Conservation (phyloP, 2,797 vertebrate genomes). For the Apogon hyalosoma region DNA sequence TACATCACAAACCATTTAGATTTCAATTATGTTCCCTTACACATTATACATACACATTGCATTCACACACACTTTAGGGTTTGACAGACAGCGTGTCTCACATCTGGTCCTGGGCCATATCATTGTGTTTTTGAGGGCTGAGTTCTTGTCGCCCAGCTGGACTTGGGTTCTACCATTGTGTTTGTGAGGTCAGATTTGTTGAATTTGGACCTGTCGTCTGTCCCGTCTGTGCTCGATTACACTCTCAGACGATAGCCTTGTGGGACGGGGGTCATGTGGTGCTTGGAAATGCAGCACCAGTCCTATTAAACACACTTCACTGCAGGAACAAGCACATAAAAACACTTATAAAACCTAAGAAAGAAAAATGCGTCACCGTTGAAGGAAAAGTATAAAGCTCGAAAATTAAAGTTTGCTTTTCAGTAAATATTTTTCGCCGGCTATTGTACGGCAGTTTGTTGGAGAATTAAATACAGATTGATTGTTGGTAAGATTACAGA, state of each 20-base stretch:
- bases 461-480: slow-evolving; percentile 51
- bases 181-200: slow-evolving; percentile 78
- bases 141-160: slow-evolving; percentile 57
- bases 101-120: slow-evolving; percentile 60
- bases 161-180: slow-evolving; percentile 69
- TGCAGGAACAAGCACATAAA: slow-evolving; percentile 50
- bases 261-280: slow-evolving; percentile 37
- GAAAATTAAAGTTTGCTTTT: slow-evolving; percentile 55
- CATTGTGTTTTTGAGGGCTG: slow-evolving; percentile 72
- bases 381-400: slow-evolving; percentile 24
- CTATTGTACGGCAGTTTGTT: slow-evolving; percentile 72
- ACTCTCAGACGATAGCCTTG: slow-evolving; percentile 45
- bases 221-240: slow-evolving; percentile 46
- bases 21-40: background rate
- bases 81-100: slow-evolving; percentile 31
- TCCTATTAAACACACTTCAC: slow-evolving; percentile 37
- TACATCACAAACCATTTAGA: background rate
- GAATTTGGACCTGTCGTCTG: slow-evolving; percentile 67
- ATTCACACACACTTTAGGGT: slow-evolving; percentile 2
- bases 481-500: slow-evolving; percentile 61
- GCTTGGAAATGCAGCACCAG: slow-evolving; percentile 31
- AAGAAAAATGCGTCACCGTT: slow-evolving; percentile 37
- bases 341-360: slow-evolving; percentile 22
- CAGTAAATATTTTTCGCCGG: slow-evolving; percentile 74
- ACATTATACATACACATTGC: slow-evolving; percentile 8